Percentiles rank a stretch among this genome's conserved stretches.
These are phyloP conservation scores for Hyperopisus bebe DNA, from an alignment of 2,113 vertebrate species.

Conservation along the genomic window DNA sequence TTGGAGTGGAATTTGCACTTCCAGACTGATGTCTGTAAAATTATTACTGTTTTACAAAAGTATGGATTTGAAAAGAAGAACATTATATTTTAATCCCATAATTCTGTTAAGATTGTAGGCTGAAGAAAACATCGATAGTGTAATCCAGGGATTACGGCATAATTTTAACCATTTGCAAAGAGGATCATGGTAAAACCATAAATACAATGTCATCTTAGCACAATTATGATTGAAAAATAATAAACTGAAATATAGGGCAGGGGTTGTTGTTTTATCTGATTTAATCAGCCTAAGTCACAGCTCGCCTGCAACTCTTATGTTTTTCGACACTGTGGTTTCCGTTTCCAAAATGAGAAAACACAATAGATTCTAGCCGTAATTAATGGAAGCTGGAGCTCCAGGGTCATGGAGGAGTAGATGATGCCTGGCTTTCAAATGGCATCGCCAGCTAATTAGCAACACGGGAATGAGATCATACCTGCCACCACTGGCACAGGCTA, in stretches of 20 bases:
- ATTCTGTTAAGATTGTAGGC: slow-evolving; percentile 12
- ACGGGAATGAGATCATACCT: neutral
- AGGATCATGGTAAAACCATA: slow-evolving; percentile 13
- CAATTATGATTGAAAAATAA: slow-evolving; percentile 1
- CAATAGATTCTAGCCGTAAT: neutral
- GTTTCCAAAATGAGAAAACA: neutral
- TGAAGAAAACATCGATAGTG: slow-evolving; percentile 1
- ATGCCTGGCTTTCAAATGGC: neutral
- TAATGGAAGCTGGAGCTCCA: neutral
- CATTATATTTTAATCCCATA: slow-evolving; percentile 12
- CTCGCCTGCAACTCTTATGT: neutral
- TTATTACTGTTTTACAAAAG: neutral
- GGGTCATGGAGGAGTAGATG: neutral
- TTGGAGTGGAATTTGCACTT: neutral
- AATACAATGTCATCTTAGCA: neutral
- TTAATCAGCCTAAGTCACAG: neutral
- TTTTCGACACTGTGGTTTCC: neutral
- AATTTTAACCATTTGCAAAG: slow-evolving; percentile 17
- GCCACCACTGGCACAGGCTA: neutral
- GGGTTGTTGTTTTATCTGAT: slow-evolving; percentile 1
- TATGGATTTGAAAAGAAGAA: neutral
- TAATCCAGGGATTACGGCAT: slow-evolving; percentile 14
- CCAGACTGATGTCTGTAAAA: neutral
- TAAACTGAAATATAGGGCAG: slow-evolving; percentile 10
- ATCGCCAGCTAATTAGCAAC: neutral